phyloP scores from a whole-genome alignment of 2,113 vertebrate species.

The Thymallus thymallus region DNA sequence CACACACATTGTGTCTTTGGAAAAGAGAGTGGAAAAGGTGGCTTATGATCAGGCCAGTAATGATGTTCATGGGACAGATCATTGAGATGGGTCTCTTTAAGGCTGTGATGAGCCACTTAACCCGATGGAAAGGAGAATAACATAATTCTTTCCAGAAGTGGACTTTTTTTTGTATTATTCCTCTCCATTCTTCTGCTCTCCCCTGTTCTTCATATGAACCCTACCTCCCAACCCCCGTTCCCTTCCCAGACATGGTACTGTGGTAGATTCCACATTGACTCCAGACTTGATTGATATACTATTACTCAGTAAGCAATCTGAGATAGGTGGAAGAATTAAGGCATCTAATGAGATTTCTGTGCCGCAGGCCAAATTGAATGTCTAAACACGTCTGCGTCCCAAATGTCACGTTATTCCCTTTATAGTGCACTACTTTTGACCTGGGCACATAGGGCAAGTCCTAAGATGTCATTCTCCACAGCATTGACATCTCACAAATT shows the following conservation, averaged over 20 bases:
- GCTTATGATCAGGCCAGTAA: constrained; percentile 44
- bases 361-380: constrained; percentile 18
- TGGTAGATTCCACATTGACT: constrained; percentile 37
- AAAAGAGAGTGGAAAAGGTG: constrained; percentile 38
- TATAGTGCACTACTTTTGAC: too few relatives aligned
- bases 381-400: not conserved
- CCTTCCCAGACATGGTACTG: constrained; percentile 2
- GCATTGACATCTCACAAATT: constrained; percentile 3
- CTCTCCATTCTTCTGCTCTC: constrained; percentile 32
- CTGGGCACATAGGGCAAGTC: not conserved
- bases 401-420: too few relatives aligned
- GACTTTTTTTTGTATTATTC: too few relatives aligned
- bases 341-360: constrained; percentile 27
- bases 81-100: constrained; percentile 11
- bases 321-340: constrained; percentile 32
- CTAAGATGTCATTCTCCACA: constrained; percentile 13
- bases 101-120: constrained; percentile 45
- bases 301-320: constrained; percentile 13
- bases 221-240: constrained; percentile 7
- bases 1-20: constrained; percentile 9
- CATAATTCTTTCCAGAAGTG: constrained; percentile 23
- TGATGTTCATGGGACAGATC: constrained; percentile 25
- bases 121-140: constrained; percentile 34
- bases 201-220: constrained; percentile 51
- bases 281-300: constrained; percentile 44